Conservation (phyloP, 2,797 vertebrate genomes). For the Cichlasoma orientale region DNA sequence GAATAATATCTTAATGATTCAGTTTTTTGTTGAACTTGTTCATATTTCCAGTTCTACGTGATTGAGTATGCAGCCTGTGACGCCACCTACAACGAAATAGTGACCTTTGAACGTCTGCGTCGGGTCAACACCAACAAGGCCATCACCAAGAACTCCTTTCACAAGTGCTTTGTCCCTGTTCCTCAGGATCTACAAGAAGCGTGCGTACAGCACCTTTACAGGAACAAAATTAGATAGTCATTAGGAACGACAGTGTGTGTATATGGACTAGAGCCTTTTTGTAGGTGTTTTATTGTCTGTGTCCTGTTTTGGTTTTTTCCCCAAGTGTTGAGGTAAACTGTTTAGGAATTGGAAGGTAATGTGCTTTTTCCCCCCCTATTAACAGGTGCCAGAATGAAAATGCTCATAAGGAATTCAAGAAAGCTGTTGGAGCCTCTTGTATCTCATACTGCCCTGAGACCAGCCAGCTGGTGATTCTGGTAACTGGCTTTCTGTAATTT, state of each 20-base stretch:
- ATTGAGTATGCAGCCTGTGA: constrained; percentile 99
- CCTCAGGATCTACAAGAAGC: constrained; percentile 95
- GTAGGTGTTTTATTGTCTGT: not conserved
- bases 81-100: constrained; percentile 98
- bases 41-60: constrained; percentile 90
- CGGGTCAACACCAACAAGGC: constrained; percentile 95
- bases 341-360: not conserved
- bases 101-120: constrained; percentile 95
- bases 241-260: not conserved
- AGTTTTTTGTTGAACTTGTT: not conserved
- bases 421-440: constrained; percentile 93
- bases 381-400: constrained; percentile 92
- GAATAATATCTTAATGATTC: not conserved
- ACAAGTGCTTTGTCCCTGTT: constrained; percentile 93
- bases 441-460: constrained; percentile 92
- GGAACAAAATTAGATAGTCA: not conserved
- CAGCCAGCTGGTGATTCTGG: constrained; percentile 91
- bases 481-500: constrained; percentile 65
- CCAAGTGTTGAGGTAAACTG: not conserved
- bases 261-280: not conserved
- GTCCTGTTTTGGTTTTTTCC: not conserved
- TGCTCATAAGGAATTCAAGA: constrained; percentile 98
- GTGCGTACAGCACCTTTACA: constrained; percentile 78
- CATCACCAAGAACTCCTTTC: constrained; percentile 92
- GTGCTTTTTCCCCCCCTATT: not conserved